Evolutionary conservation across 2,888 invertebrate genomes (phyloP), one percentile per base, ranked within the genome.

Genomic region (Drosophila putrida): DNA sequence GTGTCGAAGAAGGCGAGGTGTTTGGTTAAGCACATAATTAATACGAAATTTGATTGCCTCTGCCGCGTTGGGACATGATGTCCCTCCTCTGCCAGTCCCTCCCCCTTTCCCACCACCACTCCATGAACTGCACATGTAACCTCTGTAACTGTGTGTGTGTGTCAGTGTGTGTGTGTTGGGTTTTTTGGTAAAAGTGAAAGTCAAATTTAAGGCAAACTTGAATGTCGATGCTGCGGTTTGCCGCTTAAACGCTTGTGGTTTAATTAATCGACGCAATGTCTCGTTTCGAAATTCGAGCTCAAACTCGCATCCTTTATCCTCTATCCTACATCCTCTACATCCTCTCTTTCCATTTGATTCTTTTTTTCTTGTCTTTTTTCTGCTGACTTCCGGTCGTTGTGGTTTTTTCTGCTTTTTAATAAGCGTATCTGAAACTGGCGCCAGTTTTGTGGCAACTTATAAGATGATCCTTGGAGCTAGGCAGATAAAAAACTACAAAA

Each of bases 11-110:
- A 68, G 71, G 67, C 41, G 82, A 75, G 88, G 82, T 81, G 88
- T 87, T 83, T 75, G 82, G 88, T 83, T 83, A 83, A 87, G 82
- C 88, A 83, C 85, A 83, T 83, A 83, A 83, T 83, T 83, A 83
- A 83, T 83, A 84, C 88, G 88, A 83, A 83, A 83, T 83, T 83
- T 83, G 82, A 83, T 83, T 83, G 88, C 82, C 85, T 83, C 61
- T 83, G 82, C 78, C 87, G 83, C 82, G 70, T 46, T 78, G 82
- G 82, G 81, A 85, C 73, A 53, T 43, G 15, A 27, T 28, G 6
- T 31, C 31, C 8, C 27, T 27, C 36, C 25, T n/a, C 28, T 8
- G 8, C n/a, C 36, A 11, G 4, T 15, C 9, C 31, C 6, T 2
- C 38, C 13, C 13, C n/a, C 13, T 9, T 10, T n/a, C 11, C 39